Evolutionary conservation across 2,113 vertebrate species (phyloP), one percentile per base, ranked within the genome.

Genomic region (Gobio gobio): DNA sequence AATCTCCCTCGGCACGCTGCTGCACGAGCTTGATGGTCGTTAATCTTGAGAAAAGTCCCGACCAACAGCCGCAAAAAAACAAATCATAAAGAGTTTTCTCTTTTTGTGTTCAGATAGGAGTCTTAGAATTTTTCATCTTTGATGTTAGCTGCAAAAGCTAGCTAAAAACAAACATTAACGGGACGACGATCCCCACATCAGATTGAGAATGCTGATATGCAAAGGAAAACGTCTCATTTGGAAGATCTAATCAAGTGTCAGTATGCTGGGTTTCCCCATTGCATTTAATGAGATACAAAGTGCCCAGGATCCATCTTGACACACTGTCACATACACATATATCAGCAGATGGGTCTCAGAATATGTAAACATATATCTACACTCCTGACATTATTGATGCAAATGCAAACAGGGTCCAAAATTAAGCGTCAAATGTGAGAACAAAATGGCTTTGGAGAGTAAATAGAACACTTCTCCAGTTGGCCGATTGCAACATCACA

Each of bases 121-220:
- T 84, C 82, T 89, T 64, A 49, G 78, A 85, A 83, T 86, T 96
- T 97, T 97, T 97, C 96, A 96, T 97, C 96, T 97, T 96, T 97
- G 96, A 97, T 97, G 96, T 97, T 95, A 95, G 94, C 91, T 92
- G 94, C 90, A 91, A 93, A 92, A 91, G 94, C 94, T 96, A 94
- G 93, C 94, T 94, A 92, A 92, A 92, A 92, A 93, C 93, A 51
- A 86, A 91, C 91, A 91, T 92, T 91, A 93, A 92, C 86, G 51
- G 83, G 85, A 78, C 45, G 47, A 87, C 88, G 90, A 85, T 90
- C 87, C 88, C 81, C 87, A 82, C 72, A 86, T 82, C 18, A 88
- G 51, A 49, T 36, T 56, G 54, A 56, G 18, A 22, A 56, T 51
- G 43, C 78, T 85, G 63, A 83, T 82, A 73, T 63, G 49, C 77